Base-by-base conservation (phyloP, 2,797 vertebrate genomes). In the Gobionotothen gibberifrons region DNA sequence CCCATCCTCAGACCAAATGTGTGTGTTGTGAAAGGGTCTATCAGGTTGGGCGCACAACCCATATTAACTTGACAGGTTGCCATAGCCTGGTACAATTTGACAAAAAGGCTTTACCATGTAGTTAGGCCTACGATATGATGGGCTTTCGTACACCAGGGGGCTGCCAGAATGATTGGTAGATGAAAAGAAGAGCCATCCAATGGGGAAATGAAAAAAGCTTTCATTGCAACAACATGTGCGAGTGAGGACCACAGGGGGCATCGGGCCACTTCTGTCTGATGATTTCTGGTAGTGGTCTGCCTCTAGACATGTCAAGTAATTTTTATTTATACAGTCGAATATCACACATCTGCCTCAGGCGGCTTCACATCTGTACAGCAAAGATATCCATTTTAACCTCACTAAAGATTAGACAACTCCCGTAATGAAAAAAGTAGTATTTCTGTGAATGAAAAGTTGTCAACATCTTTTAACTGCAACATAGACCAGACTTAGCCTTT, bases 191-290 rank as follows among this genome's bases (percentile, higher is more conserved):
- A 63, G 53, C 6, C 40, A 58, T 52, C 40, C 22, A 40, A 65
- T 52, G 29, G 48, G 46, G 52, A 54, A 59, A 61, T 22, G 44
- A 2, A 60, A 51, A 71, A 60, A 60, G 57, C 52, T 72, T 58
- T 51, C 3, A 64, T 54, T 36, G 42, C 26, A 52, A 44, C 32
- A 47, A 60, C 44, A 10, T 59, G 46, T 46, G 39, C 9, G 19
- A 48, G 42, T 43, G 16, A 51, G 16, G 19, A 56, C 43, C 22
- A 19, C 15, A 46, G 40, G 19, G 21, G 1, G 7, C 42, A 65
- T 14, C 5, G 9, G 49, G 36, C n/a, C 9, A 32, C 22, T 32
- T 36, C 32, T 14, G 13, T 21, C 22, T 59, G 42, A 69, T 36
- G 29, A 61, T 51, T 11, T 44, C 43, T 13, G 2, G 0, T 59